Evolutionary conservation across 2,113 vertebrate species (phyloP), one percentile per base, ranked within the genome.

Genomic region (Montifringilla adamsi): DNA sequence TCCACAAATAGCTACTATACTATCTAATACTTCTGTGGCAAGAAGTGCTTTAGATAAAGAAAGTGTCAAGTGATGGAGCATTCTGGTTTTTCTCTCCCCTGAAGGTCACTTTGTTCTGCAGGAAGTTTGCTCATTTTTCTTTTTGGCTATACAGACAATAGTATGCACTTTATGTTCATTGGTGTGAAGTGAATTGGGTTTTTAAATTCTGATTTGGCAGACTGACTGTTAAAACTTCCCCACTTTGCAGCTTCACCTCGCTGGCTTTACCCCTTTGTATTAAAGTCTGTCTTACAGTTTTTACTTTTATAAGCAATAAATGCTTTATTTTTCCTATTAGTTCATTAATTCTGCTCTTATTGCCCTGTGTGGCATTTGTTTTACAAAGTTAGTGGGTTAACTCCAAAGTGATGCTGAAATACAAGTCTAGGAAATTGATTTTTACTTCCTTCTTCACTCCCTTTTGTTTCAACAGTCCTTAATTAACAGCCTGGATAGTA

Each of bases 341-440:
- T 60, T 77, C 33, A 56, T 95, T 95, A 95, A 60, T 95, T 96
- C 59, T 95, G 59, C 52, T 85, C 83, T 95, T 77, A 62, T 1
- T 80, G 26, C 56, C 33, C 50, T 93, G 52, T 91, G 27, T 96
- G 79, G 77, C 35, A 33, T 84, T 89, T 89, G 64, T 89, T 95
- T 94, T 93, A 78, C 0, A 0, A 95, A 95, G 70, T 87, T 79
- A 69, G 70, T 87, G 70, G 46, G 66, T 85, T 92, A 74, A 63
- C 50, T 83, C 68, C n/a, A 78, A 87, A 85, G 76, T 69, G 63
- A 41, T 94, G 56, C 41, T 93, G 79, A 93, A 80, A 94, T 94
- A 91, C 62, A 84, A 77, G 37, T 90, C 89, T 82, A 90, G 85
- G 83, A 95, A 89, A 94, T 94, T 59, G 78, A 75, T 90, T 94